Evolutionary conservation across 2,888 invertebrate genomes (phyloP), one percentile per base, ranked within the genome.

Genomic region (Hirudinaria manillensis): DNA sequence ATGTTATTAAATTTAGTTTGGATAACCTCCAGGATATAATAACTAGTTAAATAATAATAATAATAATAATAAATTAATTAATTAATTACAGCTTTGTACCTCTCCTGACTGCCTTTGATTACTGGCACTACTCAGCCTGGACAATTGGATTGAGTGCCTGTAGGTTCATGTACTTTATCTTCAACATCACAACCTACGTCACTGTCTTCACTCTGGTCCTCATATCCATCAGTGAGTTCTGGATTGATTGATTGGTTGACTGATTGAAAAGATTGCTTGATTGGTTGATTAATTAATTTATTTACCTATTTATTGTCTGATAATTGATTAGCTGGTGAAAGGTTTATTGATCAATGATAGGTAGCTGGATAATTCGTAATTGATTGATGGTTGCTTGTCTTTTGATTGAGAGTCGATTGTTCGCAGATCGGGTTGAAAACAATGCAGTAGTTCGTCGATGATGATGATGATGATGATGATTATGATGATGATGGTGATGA

Each of bases 151-250:
- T 65, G 73, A 65, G 24, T 32, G 73, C 73, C 36, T 73, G 73
- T 21, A 56, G 65, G 27, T 32, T 32, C 65, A 73, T 73, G 73
- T 61, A 73, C 73, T 73, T 73, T 38, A 55, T 73, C 19, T 73
- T 73, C 73, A 29, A 34, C 65, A 32, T 73, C 65, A 73, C 73
- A 10, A 36, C 56, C 4, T 73, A 56, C 38, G 73, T 73, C 38
- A 56, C 73, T 24, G 73, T 73, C 19, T 73, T 65, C 73, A 73
- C 73, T 36, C 65, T 73, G 13, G 73, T 73, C 29, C 73, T 73
- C 73, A 73, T 73, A 4, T 73, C 73, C n/a, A 27, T 73, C 65
- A 36, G 73, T 73, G 10, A 27, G 73, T 68, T 1, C 27, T 53
- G 38, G 2, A 34, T 6, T 32, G 68, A 7, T 68, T 29, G 68